Conservation (phyloP, 2,797 vertebrate species). For the Enteromius fasciolatus region DNA sequence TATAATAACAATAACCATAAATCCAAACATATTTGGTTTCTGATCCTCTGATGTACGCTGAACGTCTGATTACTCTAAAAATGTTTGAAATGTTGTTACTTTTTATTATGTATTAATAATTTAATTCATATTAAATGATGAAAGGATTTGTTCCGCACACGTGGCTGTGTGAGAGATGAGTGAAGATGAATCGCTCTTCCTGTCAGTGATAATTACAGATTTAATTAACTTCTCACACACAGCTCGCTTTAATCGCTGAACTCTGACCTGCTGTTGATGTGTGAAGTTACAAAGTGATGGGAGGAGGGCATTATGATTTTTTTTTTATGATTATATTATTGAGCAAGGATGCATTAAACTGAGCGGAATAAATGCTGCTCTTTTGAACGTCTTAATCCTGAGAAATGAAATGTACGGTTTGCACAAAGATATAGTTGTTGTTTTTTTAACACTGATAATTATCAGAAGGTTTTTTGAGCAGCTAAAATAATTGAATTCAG, state of each 20-base stretch:
- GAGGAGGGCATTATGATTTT: not conserved
- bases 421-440: too few species aligned
- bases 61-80: not conserved
- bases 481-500: not conserved
- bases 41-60: not conserved
- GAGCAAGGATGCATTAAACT: too few species aligned
- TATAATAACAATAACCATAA: not conserved
- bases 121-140: not conserved
- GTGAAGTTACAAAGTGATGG: not conserved
- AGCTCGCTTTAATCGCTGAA: not conserved
- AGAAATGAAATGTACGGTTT: too few species aligned
- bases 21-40: not conserved
- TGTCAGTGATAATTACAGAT: constrained; percentile 43
- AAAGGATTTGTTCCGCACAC: too few species aligned
- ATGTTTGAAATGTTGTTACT: too few species aligned
- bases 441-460: too few species aligned
- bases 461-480: not conserved
- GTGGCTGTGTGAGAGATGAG: not conserved
- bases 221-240: constrained; percentile 33
- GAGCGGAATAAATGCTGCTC: too few species aligned
- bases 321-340: too few species aligned
- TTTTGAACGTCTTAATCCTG: too few species aligned
- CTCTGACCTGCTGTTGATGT: too few species aligned
- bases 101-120: not conserved
- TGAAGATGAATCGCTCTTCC: constrained; percentile 1